These are phyloP conservation scores for Setophaga kirtlandii DNA, from an alignment of 2,113 vertebrate species.

Conservation along the genomic window DNA sequence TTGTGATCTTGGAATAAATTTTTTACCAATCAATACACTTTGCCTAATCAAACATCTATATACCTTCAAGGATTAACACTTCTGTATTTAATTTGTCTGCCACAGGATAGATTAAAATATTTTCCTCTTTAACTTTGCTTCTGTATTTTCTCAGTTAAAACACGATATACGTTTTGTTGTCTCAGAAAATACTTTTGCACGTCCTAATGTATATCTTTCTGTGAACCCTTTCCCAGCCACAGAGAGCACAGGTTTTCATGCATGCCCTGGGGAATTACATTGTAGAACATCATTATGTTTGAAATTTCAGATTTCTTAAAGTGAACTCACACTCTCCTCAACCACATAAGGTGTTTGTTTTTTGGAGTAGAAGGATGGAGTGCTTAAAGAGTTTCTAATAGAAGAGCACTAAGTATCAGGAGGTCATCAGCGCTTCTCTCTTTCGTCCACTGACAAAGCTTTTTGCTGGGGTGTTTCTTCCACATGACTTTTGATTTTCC, in stretches of 20 bases:
- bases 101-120: background rate
- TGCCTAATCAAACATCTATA: background rate
- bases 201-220: background rate
- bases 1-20: slow-evolving; percentile 37
- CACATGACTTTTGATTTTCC: background rate
- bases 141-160: background rate
- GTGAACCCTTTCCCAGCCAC: background rate
- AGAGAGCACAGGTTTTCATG: background rate
- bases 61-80: background rate
- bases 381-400: background rate
- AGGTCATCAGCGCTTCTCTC: background rate
- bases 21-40: background rate
- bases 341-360: background rate
- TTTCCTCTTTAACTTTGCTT: background rate
- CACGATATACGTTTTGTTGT: rapidly evolving
- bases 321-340: background rate
- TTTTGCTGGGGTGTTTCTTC: background rate
- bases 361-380: background rate
- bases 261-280: background rate
- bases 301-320: background rate
- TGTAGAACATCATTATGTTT: background rate
- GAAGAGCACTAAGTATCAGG: background rate
- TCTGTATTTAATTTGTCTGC: background rate
- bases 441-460: background rate
- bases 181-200: background rate